Base-by-base conservation (phyloP, 2,113 vertebrate species). In the Cyrtonyx montezumae region DNA sequence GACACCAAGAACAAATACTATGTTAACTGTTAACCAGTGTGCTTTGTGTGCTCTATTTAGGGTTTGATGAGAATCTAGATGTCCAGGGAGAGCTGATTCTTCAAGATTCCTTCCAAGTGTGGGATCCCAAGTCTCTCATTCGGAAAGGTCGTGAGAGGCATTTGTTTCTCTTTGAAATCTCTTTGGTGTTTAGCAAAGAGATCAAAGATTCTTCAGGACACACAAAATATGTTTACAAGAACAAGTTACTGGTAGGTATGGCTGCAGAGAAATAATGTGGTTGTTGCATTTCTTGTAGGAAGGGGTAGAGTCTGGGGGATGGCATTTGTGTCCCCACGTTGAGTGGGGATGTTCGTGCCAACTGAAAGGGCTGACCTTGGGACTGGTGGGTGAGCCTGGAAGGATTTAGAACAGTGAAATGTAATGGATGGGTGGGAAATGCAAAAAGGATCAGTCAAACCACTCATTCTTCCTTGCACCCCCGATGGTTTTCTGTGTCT, bases 21-120 rank as follows among this genome's bases (percentile, higher is more conserved):
- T 53, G 51, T 28, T 28, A 53, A 25, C 26, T 53, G 51, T 53
- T 53, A 86, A 3, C 5, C 4, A 37, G 23, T 84, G 16, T 82
- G 22, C 77, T 96, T 65, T 84, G 49, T 95, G 77, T 62, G 48
- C 96, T 71, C 96, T 79, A 94, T 97, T 96, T 96, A 99, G 99
- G 99, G 46, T 99, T 99, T 90, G 99, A 99, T 96, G 99, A 99
- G 96, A 99, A 99, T 96, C 97, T 99, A 96, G 99, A 99, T 1
- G 99, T 99, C 67, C 99, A 99, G 94, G 99, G 99, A 21, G 99
- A 99, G 95, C 98, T 99, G 84, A 99, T 99, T 91, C 98, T 99
- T 58, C 99, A 99, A 97, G 99, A 99, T 97, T 98, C 99, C 68
- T 99, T 99, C 97, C 99, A 99, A 98, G 99, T 99, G n/a, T 99